phyloP scores from a whole-genome alignment of 2,888 invertebrate genomes.

The Molanna angustata region DNA sequence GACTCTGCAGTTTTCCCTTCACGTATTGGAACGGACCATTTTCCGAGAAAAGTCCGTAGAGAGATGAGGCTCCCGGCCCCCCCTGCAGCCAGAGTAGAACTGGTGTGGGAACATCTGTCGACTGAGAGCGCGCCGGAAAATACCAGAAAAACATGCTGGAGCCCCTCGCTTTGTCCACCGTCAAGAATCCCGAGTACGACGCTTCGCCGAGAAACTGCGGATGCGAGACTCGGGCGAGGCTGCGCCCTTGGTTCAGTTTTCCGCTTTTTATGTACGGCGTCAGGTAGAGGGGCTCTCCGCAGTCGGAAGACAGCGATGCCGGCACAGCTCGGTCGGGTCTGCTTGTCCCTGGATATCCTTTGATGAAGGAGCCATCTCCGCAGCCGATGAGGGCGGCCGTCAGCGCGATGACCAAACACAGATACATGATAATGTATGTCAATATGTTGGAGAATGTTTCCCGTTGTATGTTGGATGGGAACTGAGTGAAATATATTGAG shows the following conservation, averaged over 20 bases:
- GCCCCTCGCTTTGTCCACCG: conserved; percentile 68
- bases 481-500: too few relatives aligned
- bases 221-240: conserved; percentile 55
- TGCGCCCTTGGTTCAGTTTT: conserved; percentile 63
- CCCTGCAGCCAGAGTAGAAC: conserved; percentile 84
- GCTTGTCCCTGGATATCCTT: conserved; percentile 12
- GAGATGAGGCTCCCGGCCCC: conserved; percentile 78
- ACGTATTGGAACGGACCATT: conserved; percentile 73
- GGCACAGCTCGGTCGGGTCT: conserved; percentile 55
- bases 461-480: too few relatives aligned
- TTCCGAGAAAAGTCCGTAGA: conserved; percentile 80
- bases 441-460: too few relatives aligned
- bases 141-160: conserved; percentile 93
- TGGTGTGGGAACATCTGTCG: conserved; percentile 61
- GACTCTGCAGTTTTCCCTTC: conserved; percentile 37
- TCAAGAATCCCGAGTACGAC: conserved; percentile 80
- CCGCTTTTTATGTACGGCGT: conserved; percentile 72
- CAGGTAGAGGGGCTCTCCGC: conserved; percentile 66
- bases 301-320: conserved; percentile 63
- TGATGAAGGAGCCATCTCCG: conserved; percentile 34
- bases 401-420: background rate
- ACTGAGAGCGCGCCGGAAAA: conserved; percentile 65
- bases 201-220: conserved; percentile 58
- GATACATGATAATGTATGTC: too few relatives aligned
- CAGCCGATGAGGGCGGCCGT: background rate